These are phyloP conservation scores for Cyprinodon brontotheroides DNA, from an alignment of 2,113 vertebrate genomes.

Conservation along the genomic window DNA sequence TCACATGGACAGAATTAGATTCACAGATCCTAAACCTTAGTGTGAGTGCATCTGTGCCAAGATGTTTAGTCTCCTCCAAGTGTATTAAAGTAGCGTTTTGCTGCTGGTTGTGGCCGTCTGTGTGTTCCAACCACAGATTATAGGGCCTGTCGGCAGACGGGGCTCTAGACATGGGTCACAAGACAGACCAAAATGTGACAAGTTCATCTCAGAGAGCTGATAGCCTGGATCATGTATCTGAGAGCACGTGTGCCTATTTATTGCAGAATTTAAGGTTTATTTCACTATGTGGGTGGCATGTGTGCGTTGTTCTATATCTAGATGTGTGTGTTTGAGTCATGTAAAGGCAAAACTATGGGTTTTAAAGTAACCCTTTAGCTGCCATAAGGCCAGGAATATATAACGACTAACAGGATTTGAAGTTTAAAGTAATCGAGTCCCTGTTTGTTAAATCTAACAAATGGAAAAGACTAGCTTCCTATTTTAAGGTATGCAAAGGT, in stretches of 20 bases:
- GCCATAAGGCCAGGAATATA: neutral
- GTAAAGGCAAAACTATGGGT: constrained; percentile 3
- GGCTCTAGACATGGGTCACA: constrained; percentile 59
- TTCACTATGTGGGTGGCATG: constrained; percentile 49
- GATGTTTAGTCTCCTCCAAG: constrained; percentile 56
- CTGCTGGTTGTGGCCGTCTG: constrained; percentile 57
- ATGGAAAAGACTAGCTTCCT: no score
- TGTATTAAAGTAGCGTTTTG: constrained; percentile 63
- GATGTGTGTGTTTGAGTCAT: constrained; percentile 34
- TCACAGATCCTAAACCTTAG: constrained; percentile 47
- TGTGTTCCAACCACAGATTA: constrained; percentile 70
- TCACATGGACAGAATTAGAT: constrained; percentile 46
- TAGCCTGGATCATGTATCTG: constrained; percentile 55
- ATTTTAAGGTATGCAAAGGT: neutral
- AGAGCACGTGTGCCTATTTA: constrained; percentile 49
- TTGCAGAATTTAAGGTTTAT: constrained; percentile 51
- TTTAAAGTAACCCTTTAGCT: constrained; percentile 2
- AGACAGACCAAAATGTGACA: constrained; percentile 66
- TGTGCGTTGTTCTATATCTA: constrained; percentile 33
- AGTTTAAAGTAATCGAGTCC: neutral
- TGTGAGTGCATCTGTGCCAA: constrained; percentile 41
- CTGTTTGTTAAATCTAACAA: neutral
- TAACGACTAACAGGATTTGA: neutral
- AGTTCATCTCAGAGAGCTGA: constrained; percentile 62
- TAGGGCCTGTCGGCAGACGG: constrained; percentile 59